Evolutionary conservation across 2,888 invertebrate species (phyloP).

Genomic region (Ochlodes sylvanus): DNA sequence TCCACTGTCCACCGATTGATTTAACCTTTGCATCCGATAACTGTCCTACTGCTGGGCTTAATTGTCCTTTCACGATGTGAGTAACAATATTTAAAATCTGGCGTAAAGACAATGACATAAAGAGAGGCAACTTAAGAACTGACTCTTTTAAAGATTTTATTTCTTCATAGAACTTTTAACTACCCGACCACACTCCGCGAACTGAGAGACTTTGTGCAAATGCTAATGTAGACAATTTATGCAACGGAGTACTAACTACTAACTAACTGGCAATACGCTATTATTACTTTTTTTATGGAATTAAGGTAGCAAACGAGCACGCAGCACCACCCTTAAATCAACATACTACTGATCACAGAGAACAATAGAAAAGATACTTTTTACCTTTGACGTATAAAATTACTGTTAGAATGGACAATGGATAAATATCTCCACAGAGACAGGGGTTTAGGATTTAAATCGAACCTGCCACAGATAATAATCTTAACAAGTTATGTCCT

Average conservation of each 20-base stretch:
- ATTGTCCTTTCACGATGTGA: too few relatives aligned
- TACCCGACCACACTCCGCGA: not conserved
- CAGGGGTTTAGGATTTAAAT: too few relatives aligned
- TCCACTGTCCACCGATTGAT: too few relatives aligned
- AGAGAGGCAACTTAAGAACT: not conserved
- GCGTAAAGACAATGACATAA: not conserved
- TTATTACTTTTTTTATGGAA: too few relatives aligned
- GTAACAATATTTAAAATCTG: not conserved
- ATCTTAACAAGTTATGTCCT: too few relatives aligned
- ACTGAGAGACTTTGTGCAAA: not conserved
- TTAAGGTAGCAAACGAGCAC: too few relatives aligned
- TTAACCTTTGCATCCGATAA: too few relatives aligned
- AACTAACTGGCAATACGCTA: not conserved
- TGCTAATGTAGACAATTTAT: slow-evolving; percentile 4
- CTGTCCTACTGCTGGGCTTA: too few relatives aligned
- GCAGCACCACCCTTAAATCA: too few relatives aligned
- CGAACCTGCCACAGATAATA: too few relatives aligned
- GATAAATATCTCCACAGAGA: not conserved
- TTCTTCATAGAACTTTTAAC: slow-evolving; percentile 1
- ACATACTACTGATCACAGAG: slow-evolving; percentile 23
- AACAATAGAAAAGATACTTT: not conserved
- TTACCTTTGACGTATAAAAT: slow-evolving; percentile 6
- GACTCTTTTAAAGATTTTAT: slow-evolving; percentile 1
- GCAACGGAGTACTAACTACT: not conserved
- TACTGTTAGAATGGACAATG: not conserved